Evolutionary conservation across 2,113 vertebrate genomes (phyloP).

Genomic region (Brachyistius frenatus): DNA sequence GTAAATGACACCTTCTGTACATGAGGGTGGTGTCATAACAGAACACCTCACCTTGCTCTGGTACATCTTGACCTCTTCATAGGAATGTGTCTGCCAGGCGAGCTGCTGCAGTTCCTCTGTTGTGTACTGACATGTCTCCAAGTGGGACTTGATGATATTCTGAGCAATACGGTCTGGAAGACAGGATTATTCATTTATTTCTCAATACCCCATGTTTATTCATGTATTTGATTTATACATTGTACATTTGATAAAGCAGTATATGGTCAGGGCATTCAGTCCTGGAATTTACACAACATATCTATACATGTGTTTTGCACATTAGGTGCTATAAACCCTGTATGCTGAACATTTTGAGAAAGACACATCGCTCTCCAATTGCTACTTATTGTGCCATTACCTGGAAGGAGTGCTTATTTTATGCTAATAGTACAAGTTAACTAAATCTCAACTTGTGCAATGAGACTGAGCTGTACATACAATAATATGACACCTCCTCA

Average conservation of each 20-base stretch:
- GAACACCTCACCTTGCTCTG: slow-evolving; percentile 94
- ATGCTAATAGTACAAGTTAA: not conserved
- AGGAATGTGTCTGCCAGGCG: slow-evolving; percentile 98
- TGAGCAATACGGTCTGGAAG: slow-evolving; percentile 95
- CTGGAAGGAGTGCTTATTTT: slow-evolving; percentile 34
- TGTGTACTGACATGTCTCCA: slow-evolving; percentile 99
- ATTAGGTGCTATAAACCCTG: not conserved
- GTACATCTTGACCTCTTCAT: slow-evolving; percentile 98
- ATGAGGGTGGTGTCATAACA: not conserved
- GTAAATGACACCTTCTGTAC: not conserved
- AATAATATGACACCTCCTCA: slow-evolving; percentile 54
- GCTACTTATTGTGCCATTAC: slow-evolving; percentile 17
- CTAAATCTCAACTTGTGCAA: slow-evolving; percentile 21
- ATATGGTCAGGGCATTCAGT: not conserved
- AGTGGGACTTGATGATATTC: slow-evolving; percentile 99
- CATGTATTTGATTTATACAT: not conserved
- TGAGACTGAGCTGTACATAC: slow-evolving; percentile 26
- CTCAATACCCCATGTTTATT: not conserved
- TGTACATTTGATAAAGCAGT: not conserved
- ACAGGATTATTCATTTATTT: slow-evolving; percentile 36
- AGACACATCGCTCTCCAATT: not conserved
- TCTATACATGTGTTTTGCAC: not conserved
- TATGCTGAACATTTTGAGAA: not conserved
- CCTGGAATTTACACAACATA: too few species aligned
- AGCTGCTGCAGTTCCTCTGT: slow-evolving; percentile 97